Conservation (phyloP, 2,888 invertebrate species). For the Tenthredo mesomela region DNA sequence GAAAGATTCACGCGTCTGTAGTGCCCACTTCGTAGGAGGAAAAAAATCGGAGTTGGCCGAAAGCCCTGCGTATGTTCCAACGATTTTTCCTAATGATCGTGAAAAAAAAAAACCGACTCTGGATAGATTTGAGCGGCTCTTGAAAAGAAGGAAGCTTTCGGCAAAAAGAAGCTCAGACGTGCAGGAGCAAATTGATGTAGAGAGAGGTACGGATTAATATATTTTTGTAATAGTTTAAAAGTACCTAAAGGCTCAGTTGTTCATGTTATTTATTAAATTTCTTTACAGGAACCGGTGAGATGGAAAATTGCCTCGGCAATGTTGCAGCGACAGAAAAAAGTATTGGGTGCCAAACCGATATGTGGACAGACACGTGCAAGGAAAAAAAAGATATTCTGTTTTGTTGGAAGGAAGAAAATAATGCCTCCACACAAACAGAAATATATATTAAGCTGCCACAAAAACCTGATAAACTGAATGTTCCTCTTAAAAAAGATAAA, state of each 20-base stretch:
- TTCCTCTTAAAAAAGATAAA: too few species aligned
- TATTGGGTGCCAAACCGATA: neutral
- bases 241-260: neutral
- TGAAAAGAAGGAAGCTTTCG: neutral
- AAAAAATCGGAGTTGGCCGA: neutral
- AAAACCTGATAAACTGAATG: too few species aligned
- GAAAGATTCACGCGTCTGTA: too few species aligned
- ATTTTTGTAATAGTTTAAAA: neutral
- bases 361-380: too few species aligned
- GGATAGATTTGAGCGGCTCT: neutral
- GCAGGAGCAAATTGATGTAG: neutral
- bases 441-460: too few species aligned
- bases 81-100: neutral
- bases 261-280: neutral
- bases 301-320: neutral
- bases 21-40: too few species aligned
- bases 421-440: too few species aligned
- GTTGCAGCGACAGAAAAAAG: neutral
- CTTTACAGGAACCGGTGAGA: neutral
- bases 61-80: slow-evolving; percentile 14
- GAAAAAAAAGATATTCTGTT: too few species aligned
- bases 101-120: neutral
- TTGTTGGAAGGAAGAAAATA: too few species aligned
- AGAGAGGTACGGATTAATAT: neutral
- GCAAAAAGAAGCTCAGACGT: neutral